Conservation (phyloP, 2,113 vertebrate species). For the Hyperopisus bebe region DNA sequence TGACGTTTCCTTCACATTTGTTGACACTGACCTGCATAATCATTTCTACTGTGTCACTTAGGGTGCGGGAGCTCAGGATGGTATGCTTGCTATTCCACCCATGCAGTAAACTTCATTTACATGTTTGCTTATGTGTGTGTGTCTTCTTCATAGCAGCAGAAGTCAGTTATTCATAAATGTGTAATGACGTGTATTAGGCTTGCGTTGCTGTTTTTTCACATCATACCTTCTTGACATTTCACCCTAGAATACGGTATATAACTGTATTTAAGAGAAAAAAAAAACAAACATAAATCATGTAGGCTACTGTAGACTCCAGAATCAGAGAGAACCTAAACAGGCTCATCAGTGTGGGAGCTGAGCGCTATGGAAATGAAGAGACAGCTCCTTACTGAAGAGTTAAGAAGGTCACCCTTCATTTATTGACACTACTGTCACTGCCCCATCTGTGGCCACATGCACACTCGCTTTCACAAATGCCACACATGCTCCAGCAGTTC, state of each 20-base stretch:
- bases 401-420: neutral
- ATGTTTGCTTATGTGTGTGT: neutral
- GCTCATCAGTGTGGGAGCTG: neutral
- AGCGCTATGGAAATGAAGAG: neutral
- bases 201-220: neutral
- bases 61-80: neutral
- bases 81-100: neutral
- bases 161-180: neutral
- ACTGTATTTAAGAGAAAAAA: neutral
- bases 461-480: neutral
- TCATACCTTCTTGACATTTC: neutral
- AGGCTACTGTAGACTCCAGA: neutral
- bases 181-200: neutral
- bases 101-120: neutral
- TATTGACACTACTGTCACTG: neutral
- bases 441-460: neutral
- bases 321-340: neutral
- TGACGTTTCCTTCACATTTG: neutral
- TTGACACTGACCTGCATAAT: neutral
- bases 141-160: neutral
- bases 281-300: neutral
- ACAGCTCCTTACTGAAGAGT: neutral
- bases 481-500: neutral
- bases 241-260: neutral
- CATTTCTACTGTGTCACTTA: neutral